phyloP scores from a whole-genome alignment of 1,140 invertebrate species.

The Drosophila ananassae region DNA sequence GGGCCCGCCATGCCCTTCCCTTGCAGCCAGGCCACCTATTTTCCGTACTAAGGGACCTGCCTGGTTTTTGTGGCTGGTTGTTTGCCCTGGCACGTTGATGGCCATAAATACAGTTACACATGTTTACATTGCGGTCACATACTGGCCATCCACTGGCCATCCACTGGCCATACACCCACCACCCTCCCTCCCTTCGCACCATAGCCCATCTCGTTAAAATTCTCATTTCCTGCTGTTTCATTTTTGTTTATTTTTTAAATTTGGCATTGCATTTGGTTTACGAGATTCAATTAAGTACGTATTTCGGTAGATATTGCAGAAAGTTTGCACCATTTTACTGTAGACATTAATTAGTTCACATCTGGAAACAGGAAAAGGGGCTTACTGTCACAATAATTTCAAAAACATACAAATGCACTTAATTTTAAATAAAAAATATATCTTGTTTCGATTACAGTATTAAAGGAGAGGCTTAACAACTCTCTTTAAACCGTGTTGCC shows the following conservation, averaged over 20 bases:
- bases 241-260: conserved; percentile 46
- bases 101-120: conserved; percentile 74
- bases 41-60: conserved; percentile 25
- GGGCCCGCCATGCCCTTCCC: not conserved
- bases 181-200: not conserved
- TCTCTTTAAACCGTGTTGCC: conserved; percentile 22
- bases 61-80: conserved; percentile 52
- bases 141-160: not conserved
- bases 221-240: conserved; percentile 59
- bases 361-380: not conserved
- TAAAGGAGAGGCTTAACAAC: conserved; percentile 12
- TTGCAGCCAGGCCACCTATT: not conserved
- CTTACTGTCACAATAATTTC: not conserved
- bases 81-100: conserved; percentile 67
- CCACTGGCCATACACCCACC: no score
- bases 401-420: not conserved
- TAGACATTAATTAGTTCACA: conserved; percentile 16
- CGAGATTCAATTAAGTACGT: conserved; percentile 56
- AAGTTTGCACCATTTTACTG: conserved; percentile 5
- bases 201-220: conserved; percentile 57
- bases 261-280: conserved; percentile 38
- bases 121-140: conserved; percentile 53
- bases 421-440: not conserved
- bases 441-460: conserved; percentile 29
- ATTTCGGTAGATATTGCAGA: not conserved